Evolutionary conservation across 2,113 vertebrate genomes (phyloP).

Genomic region (Cyanoderma ruficeps): DNA sequence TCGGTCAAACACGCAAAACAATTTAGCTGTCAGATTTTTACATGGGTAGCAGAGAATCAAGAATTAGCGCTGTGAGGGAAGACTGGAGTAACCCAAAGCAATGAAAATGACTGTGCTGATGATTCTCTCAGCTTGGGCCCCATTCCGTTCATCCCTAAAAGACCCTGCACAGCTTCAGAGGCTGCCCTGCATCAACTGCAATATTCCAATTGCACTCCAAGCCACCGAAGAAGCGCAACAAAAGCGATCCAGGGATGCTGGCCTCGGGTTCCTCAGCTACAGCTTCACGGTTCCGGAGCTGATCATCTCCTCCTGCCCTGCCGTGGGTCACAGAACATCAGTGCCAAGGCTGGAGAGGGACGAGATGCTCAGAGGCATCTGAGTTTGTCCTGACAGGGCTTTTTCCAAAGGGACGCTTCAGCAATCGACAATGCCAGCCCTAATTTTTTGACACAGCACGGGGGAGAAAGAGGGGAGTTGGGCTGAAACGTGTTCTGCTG

Average conservation of each 20-base stretch:
- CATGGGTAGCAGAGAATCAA: neutral
- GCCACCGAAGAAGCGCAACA: neutral
- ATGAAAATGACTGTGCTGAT: conserved; percentile 19
- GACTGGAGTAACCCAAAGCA: neutral
- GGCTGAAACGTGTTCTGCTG: conserved; percentile 10
- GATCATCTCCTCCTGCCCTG: neutral
- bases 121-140: neutral
- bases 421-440: neutral
- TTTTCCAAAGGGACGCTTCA: neutral
- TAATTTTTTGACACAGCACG: neutral
- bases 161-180: neutral
- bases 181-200: neutral
- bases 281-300: neutral
- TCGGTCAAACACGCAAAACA: neutral
- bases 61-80: neutral
- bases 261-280: neutral
- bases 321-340: neutral
- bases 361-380: neutral
- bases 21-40: neutral
- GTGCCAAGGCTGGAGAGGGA: neutral
- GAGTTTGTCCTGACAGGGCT: neutral
- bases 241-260: neutral
- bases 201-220: neutral
- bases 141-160: neutral
- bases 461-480: neutral